Percentiles rank a stretch among this genome's conserved stretches.
Conservation (phyloP, 2,888 invertebrate genomes). For the Heliconius charithonia region DNA sequence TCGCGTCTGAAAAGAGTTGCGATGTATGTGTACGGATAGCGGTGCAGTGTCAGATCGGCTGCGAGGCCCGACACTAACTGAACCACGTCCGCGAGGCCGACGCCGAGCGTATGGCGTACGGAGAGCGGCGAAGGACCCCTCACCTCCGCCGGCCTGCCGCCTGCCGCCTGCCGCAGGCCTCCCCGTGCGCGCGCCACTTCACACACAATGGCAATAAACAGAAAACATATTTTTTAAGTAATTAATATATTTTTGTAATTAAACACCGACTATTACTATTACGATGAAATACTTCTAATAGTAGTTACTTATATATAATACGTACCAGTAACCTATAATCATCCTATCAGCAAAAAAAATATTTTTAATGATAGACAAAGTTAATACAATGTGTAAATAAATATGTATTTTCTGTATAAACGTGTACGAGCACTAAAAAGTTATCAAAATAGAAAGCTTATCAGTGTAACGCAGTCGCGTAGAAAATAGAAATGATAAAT, state of each 20-base stretch:
- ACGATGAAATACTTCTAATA: neutral
- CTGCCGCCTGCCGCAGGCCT: conserved; percentile 59
- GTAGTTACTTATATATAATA: neutral
- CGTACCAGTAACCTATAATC: neutral
- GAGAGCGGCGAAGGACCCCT: conserved; percentile 65
- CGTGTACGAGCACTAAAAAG: neutral
- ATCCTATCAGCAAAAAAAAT: neutral
- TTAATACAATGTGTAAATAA: neutral
- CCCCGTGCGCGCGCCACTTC: conserved; percentile 77
- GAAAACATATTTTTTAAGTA: conserved; percentile 43
- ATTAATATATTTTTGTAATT: conserved; percentile 32
- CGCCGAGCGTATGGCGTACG: conserved; percentile 56
- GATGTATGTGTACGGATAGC: conserved; percentile 64
- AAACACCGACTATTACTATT: neutral
- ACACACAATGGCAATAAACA: conserved; percentile 50
- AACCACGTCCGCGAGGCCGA: conserved; percentile 72
- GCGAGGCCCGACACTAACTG: conserved; percentile 70
- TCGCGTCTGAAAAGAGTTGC: conserved; percentile 58
- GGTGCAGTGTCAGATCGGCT: conserved; percentile 60
- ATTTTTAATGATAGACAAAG: neutral
- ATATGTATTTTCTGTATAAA: neutral
- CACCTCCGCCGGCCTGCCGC: conserved; percentile 58
- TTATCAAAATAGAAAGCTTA: conserved; percentile 50
- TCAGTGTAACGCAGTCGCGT: conserved; percentile 59
- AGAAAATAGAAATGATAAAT: conserved; percentile 53